A percentile compares a stretch with the other conserved stretches of the same genome.
phyloP scores from a whole-genome alignment of 1,140 invertebrate species.

The Phymastichus coffea region DNA sequence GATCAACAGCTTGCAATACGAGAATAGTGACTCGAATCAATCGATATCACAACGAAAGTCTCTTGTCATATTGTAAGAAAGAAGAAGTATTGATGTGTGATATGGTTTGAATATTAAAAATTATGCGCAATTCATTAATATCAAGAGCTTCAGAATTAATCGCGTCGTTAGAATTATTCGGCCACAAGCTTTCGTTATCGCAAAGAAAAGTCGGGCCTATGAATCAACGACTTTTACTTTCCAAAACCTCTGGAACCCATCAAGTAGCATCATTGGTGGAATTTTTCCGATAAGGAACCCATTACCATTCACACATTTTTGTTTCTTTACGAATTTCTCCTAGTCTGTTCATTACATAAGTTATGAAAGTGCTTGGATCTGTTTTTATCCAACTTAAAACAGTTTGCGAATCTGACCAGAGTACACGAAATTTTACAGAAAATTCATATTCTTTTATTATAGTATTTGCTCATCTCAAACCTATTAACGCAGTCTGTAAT shows the following conservation, averaged over 20 bases:
- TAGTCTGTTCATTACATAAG: constrained; percentile 49
- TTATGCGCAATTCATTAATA: too few relatives aligned
- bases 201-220: too few relatives aligned
- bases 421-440: constrained; percentile 1
- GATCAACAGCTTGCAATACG: too few relatives aligned
- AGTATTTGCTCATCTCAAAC: constrained; percentile 32
- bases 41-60: too few relatives aligned
- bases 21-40: too few relatives aligned
- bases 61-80: too few relatives aligned
- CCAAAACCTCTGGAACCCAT: background rate
- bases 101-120: too few relatives aligned
- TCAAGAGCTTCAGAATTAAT: too few relatives aligned
- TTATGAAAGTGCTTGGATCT: constrained; percentile 37
- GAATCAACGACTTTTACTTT: constrained; percentile 25
- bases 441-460: constrained; percentile 32
- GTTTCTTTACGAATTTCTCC: constrained; percentile 43
- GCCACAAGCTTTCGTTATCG: too few relatives aligned
- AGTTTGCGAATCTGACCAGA: constrained; percentile 44
- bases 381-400: constrained; percentile 40
- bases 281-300: constrained; percentile 36
- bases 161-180: too few relatives aligned
- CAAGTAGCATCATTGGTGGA: constrained; percentile 35
- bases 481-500: constrained; percentile 31
- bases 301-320: constrained; percentile 32
- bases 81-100: too few relatives aligned